Percentiles rank a stretch among this genome's conserved stretches.
phyloP scores from a whole-genome alignment of 2,113 vertebrate genomes.

The Gasterosteus nipponicus region DNA sequence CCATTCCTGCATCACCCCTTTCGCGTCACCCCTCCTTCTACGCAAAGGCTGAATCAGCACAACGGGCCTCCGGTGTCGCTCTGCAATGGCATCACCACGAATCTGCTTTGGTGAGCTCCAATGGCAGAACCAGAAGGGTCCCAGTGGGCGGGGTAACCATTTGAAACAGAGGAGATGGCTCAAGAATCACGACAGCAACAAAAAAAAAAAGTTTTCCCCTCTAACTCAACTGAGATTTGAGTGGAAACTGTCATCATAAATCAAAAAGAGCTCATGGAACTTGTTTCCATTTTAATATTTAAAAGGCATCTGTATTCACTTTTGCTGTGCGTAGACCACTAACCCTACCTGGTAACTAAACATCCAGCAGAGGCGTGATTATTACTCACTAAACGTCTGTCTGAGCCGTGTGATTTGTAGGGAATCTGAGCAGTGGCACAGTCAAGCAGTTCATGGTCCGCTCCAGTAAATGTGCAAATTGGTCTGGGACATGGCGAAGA shows the following conservation, averaged over 20 bases:
- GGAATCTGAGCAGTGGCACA: constrained; percentile 32
- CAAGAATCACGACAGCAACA: constrained; percentile 21
- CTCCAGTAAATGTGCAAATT: constrained; percentile 62
- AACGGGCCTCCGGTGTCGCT: constrained; percentile 36
- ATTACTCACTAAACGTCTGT: constrained; percentile 53
- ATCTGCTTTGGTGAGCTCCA: constrained; percentile 44
- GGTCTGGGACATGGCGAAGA: constrained; percentile 52
- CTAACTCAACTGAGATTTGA: constrained; percentile 54
- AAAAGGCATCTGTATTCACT: constrained; percentile 60
- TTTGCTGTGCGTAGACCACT: constrained; percentile 36
- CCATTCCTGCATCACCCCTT: constrained; percentile 38
- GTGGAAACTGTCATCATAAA: constrained; percentile 61
- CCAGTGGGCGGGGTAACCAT: constrained; percentile 38
- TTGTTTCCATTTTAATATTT: constrained; percentile 47
- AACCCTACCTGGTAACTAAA: constrained; percentile 46
- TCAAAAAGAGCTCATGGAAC: constrained; percentile 44
- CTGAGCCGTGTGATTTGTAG: constrained; percentile 69
- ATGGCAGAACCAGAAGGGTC: constrained; percentile 34
- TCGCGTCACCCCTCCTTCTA: constrained; percentile 31
- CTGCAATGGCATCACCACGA: constrained; percentile 58
- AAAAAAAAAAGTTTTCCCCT: constrained; percentile 9
- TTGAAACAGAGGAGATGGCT: constrained; percentile 53
- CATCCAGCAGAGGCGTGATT: constrained; percentile 50
- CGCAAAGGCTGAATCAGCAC: constrained; percentile 66
- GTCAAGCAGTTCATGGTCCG: constrained; percentile 46